A percentile compares a stretch with the other conserved stretches of the same genome.
These are phyloP conservation scores for Bubo scandiacus DNA, from an alignment of 2,113 vertebrate species.

Conservation along the genomic window DNA sequence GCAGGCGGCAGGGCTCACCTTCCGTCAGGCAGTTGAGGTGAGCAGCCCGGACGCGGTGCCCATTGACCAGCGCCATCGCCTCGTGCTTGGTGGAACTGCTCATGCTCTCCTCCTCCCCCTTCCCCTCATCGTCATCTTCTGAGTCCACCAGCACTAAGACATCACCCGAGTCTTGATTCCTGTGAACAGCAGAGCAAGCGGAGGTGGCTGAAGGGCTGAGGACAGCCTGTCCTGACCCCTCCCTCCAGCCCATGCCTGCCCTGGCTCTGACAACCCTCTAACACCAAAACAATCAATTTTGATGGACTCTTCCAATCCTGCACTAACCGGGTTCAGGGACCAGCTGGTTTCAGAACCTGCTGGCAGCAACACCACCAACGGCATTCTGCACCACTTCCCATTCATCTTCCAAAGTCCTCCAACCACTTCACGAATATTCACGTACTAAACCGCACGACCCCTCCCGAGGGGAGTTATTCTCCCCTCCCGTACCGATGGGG, in stretches of 20 bases:
- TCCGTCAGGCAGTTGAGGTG: background rate
- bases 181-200: slow-evolving; percentile 11
- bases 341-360: background rate
- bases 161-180: slow-evolving; percentile 66
- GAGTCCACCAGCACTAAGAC: slow-evolving; percentile 90
- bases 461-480: background rate
- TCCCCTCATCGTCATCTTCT: slow-evolving; percentile 56
- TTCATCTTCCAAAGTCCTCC: background rate
- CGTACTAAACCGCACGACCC: rapidly evolving
- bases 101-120: background rate
- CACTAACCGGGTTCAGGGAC: background rate
- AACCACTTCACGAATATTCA: background rate
- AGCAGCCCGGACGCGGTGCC: background rate
- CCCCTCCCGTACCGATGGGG: background rate
- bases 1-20: slow-evolving; percentile 41
- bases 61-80: slow-evolving; percentile 30
- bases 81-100: background rate
- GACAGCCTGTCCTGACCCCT: background rate
- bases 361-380: background rate
- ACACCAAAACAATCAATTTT: rapidly evolving
- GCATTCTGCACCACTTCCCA: background rate
- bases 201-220: background rate
- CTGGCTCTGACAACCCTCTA: background rate
- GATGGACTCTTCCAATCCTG: background rate
- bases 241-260: background rate